Evolutionary conservation across 2,797 vertebrate species (phyloP).

Genomic region (Poecilia wingei): DNA sequence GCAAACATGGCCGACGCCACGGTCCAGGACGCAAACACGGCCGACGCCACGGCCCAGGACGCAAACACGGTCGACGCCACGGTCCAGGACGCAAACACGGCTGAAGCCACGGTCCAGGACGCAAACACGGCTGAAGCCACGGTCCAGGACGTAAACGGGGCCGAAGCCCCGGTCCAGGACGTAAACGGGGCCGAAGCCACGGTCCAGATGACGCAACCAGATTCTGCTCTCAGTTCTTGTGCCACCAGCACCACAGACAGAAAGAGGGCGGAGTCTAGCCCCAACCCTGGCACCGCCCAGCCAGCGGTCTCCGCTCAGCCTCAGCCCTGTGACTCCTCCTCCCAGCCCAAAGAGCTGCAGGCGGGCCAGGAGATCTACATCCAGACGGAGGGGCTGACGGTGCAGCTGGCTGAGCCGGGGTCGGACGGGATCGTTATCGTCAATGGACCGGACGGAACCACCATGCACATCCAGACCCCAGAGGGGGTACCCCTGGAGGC

Average conservation of each 20-base stretch:
- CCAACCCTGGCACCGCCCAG: constrained; percentile 2
- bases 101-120: no score
- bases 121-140: no score
- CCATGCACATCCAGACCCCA: constrained; percentile 81
- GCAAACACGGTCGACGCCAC: constrained; percentile 30
- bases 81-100: no score
- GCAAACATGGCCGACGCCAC: constrained; percentile 10
- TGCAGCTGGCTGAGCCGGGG: constrained; percentile 78
- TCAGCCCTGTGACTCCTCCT: constrained; percentile 19
- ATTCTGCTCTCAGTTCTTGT: constrained; percentile 60
- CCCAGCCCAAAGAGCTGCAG: constrained; percentile 60
- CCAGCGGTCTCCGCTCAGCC: not conserved
- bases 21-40: no score
- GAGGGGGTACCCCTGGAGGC: constrained; percentile 82
- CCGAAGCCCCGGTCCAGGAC: no score
- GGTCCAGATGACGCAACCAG: constrained; percentile 68
- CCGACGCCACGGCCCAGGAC: not conserved
- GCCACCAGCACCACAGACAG: constrained; percentile 7
- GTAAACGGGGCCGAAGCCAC: rapidly evolving
- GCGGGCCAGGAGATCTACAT: constrained; percentile 82
- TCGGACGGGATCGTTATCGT: constrained; percentile 83
- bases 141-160: no score
- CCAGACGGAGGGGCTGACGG: constrained; percentile 81
- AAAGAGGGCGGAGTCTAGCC: constrained; percentile 11
- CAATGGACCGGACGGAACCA: constrained; percentile 78